phyloP scores from a whole-genome alignment of 2,113 vertebrate genomes.

The Alces alces region DNA sequence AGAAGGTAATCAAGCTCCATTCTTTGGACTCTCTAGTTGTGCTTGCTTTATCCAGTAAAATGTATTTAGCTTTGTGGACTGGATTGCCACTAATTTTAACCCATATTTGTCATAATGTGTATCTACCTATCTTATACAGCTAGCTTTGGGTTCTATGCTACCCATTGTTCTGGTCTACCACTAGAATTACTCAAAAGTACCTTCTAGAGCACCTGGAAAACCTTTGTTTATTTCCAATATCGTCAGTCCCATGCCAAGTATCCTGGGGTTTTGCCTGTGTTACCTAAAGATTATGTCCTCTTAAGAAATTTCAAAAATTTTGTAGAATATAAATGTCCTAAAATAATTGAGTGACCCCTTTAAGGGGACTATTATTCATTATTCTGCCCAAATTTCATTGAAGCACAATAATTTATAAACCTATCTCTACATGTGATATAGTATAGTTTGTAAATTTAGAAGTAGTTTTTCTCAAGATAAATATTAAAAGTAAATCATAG shows the following conservation, averaged over 20 bases:
- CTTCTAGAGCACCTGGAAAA: not conserved
- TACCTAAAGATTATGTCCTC: not conserved
- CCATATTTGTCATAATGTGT: not conserved
- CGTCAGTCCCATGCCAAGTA: not conserved
- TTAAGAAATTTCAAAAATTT: not conserved
- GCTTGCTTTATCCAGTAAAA: not conserved
- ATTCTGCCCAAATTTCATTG: not conserved
- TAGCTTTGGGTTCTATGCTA: not conserved
- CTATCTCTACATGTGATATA: not conserved
- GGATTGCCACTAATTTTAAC: not conserved
- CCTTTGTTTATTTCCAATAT: not conserved
- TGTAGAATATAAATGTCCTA: not conserved
- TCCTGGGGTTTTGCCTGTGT: not conserved
- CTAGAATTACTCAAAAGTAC: not conserved
- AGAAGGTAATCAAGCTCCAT: not conserved
- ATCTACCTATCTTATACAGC: not conserved
- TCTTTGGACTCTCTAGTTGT: not conserved
- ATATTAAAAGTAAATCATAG: conserved; percentile 43
- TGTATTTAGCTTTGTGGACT: not conserved
- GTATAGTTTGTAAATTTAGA: conserved; percentile 32
- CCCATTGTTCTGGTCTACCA: not conserved
- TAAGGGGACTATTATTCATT: not conserved
- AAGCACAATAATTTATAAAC: not conserved
- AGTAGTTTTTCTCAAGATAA: conserved; percentile 9
- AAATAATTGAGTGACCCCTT: not conserved